Evolutionary conservation across 2,113 vertebrate species (phyloP), one percentile per base, ranked within the genome.

Genomic region (Planiliza haematocheilus): DNA sequence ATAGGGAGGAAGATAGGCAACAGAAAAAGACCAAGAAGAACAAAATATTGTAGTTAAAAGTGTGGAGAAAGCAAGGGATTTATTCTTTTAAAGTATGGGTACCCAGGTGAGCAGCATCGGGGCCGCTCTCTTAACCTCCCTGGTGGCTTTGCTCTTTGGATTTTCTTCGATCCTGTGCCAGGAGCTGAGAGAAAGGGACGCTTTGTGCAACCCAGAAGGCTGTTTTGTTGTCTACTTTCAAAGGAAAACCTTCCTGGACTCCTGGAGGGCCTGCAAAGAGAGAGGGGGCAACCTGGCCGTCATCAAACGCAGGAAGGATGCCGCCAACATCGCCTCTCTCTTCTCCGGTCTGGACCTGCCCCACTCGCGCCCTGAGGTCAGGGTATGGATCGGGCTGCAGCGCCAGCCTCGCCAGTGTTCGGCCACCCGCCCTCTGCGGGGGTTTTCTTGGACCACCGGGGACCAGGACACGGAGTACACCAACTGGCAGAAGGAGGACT

Each of bases 351-450:
- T 89, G 24, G 88, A 90, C 11, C 34, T 85, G 11, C 75, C 64
- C 10, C 50, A 74, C 4, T 80, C 75, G 0, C 86, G 56, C n/a
- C 64, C 79, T 4, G 72, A 69, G 11, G 76, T 95, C 24, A 81
- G 73, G 16, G 86, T 96, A 34, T 97, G 96, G 96, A 95, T 97
- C 7, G 96, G 96, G 2, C 89, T 97, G 60, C 96, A 96, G 73
- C 92, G 96, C 42, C 96, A 94, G 51, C 94, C 96, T 1, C 93
- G 96, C 1, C 96, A 96, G 43, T 97, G 96, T 82, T 75, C 91
- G 4, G 12, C 89, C 0, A 71, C 77, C 2, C 89, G 56, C 0
- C 94, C 90, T 0, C 88, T 97, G 71, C 92, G 96, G 0, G 96
- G 96, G 42, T 97, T 96, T 85, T 92, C 93, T 2, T 97, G 96